phyloP scores from a whole-genome alignment of 92 coral and sea anemone genomes.

The Epizoanthus illoricatus region DNA sequence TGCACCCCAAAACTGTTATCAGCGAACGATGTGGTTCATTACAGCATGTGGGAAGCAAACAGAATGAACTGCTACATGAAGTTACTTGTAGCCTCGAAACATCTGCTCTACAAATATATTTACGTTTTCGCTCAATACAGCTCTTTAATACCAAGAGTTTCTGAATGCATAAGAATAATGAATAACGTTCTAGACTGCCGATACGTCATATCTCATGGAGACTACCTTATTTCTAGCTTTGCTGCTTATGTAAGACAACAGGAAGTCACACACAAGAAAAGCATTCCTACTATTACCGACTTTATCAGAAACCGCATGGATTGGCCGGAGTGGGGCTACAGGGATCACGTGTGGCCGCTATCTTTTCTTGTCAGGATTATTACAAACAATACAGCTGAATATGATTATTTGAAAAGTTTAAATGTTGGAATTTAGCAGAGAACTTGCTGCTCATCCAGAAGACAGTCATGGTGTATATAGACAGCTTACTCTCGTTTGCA shows the following conservation, averaged over 20 bases:
- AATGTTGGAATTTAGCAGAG: constrained; percentile 20
- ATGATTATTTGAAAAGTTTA: constrained; percentile 23
- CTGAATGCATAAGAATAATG: neutral
- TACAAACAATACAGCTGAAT: constrained; percentile 1
- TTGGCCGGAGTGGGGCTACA: neutral
- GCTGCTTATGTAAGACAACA: constrained; percentile 15
- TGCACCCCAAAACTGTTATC: neutral
- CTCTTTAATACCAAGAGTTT: neutral
- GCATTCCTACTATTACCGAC: neutral
- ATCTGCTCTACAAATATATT: constrained; percentile 15
- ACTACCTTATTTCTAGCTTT: neutral
- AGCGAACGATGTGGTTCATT: neutral
- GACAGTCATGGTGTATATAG: no score
- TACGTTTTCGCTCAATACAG: neutral
- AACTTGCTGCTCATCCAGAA: neutral
- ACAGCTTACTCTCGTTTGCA: no score
- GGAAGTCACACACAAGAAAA: neutral
- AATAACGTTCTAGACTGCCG: constrained; percentile 3
- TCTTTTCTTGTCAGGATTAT: constrained; percentile 19
- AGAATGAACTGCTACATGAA: neutral
- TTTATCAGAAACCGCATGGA: constrained; percentile 28
- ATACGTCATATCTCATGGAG: neutral
- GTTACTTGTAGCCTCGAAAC: neutral
- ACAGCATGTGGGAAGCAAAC: neutral
- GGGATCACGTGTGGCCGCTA: constrained; percentile 26